Conservation (phyloP, 2,888 invertebrate genomes). For the Linnaemya vulpina region DNA sequence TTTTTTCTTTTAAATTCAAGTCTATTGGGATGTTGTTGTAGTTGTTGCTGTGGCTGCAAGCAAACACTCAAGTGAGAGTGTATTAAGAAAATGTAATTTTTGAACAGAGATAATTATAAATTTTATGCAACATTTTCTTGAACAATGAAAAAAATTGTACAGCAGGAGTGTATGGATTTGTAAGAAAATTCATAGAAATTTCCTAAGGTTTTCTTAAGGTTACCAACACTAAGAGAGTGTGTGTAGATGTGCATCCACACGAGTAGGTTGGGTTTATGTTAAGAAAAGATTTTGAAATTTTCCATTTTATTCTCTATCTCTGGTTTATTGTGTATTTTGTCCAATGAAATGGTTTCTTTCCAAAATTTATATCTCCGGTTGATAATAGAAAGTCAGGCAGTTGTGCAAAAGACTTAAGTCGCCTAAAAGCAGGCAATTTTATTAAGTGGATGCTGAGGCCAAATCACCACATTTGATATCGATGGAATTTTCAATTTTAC, state of each 20-base stretch:
- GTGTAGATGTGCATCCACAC: neutral
- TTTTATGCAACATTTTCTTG: constrained; percentile 34
- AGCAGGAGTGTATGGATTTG: constrained; percentile 13
- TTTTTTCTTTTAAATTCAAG: constrained; percentile 2
- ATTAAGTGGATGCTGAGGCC: too few relatives aligned
- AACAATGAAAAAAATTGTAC: constrained; percentile 6
- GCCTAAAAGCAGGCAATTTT: neutral
- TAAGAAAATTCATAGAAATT: constrained; percentile 45
- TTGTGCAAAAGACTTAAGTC: neutral
- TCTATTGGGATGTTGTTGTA: constrained; percentile 1
- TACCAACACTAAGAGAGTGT: neutral
- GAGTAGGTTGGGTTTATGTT: neutral
- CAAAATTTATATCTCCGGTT: constrained; percentile 39
- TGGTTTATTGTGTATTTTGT: constrained; percentile 2
- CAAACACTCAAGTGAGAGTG: constrained; percentile 32
- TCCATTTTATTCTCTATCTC: neutral
- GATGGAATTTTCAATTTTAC: too few relatives aligned
- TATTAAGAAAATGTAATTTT: constrained; percentile 58
- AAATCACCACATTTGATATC: too few relatives aligned
- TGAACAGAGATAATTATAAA: constrained; percentile 60
- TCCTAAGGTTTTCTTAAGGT: constrained; percentile 9
- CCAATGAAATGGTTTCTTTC: constrained; percentile 31
- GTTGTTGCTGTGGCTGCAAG: constrained; percentile 6
- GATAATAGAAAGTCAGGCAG: neutral
- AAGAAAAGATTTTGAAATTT: constrained; percentile 37